Evolutionary conservation across 2,888 invertebrate genomes (phyloP), one percentile per base, ranked within the genome.

Genomic region (Cheilosia pagana): DNA sequence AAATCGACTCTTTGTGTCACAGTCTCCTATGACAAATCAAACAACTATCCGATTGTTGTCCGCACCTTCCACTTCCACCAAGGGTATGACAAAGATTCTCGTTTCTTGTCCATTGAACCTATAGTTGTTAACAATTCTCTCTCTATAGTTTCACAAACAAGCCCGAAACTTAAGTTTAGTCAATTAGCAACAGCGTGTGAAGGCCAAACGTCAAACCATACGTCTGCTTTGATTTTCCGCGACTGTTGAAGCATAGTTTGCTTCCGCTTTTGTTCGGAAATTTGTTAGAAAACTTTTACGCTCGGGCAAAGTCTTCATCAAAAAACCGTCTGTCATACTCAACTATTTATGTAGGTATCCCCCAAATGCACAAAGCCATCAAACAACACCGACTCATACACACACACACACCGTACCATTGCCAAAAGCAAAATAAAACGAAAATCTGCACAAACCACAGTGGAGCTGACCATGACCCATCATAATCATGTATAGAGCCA

Each of bases 391-490:
- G 12, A 12, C 12, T 3, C 35, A 10, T 23, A 23, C 35, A 3
- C 10, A 35, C 12, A 45, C 12, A 12, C 14, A 23, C 3, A 3
- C 41, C 10, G 16, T 5, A 10, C n/a, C 12, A 12, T n/a, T 3
- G 2, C 28, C 41, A 71, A 48, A 39, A 28, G 28, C 28, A 43
- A 43, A 10, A 3, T 12, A 10, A 63, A 57, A 63, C 21, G n/a
- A 19, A 50, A 28, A 59, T 45, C 63, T 45, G 16, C 35, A 63
- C 12, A 35, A 57, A 43, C 48, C 35, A 39, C 39, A 14, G 23
- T 72, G 52, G 57, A 21, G 23, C 62, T 68, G 78, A 65, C 78
- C 82, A 53, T 78, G 82, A 72, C 82, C 78, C 55, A 72, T 19
- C 71, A 52, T 23, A 77, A 68, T 31, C 60, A 55, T 50, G 16